Evolutionary conservation across 2,888 invertebrate species (phyloP).

Genomic region (Noctua janthina): DNA sequence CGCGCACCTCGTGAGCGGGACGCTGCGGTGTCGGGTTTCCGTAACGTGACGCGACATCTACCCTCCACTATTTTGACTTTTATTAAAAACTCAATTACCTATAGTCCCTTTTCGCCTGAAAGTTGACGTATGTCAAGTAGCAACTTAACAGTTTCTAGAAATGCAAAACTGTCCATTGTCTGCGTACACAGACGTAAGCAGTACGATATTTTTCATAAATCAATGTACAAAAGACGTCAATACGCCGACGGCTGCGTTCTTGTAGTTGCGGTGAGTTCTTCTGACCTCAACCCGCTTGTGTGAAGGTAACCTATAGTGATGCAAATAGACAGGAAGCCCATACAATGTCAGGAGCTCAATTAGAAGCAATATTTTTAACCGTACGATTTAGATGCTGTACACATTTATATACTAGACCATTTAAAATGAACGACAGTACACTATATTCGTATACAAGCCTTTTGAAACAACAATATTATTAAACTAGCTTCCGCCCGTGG

Average conservation of each 20-base stretch:
- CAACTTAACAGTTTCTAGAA: constrained; percentile 17
- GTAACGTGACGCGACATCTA: constrained; percentile 75
- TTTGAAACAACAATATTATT: neutral
- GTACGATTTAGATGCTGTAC: constrained; percentile 55
- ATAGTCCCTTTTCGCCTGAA: neutral
- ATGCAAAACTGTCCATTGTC: constrained; percentile 44
- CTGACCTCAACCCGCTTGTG: constrained; percentile 87
- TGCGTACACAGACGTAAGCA: constrained; percentile 37
- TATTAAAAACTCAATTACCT: neutral
- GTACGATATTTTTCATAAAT: constrained; percentile 56
- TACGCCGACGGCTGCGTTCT: constrained; percentile 58
- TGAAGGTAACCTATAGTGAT: constrained; percentile 87
- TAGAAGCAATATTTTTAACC: constrained; percentile 68
- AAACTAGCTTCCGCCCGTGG: neutral
- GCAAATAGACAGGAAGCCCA: constrained; percentile 87
- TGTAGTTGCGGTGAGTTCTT: constrained; percentile 73
- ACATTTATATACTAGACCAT: constrained; percentile 5
- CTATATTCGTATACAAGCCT: too few species aligned
- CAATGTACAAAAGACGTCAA: constrained; percentile 62
- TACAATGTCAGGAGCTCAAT: constrained; percentile 84
- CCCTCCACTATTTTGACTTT: constrained; percentile 62
- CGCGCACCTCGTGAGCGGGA: constrained; percentile 74
- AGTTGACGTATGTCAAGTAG: neutral
- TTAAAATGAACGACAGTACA: too few species aligned
- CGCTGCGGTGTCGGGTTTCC: constrained; percentile 81